Evolutionary conservation across 2,113 vertebrate genomes (phyloP).

Genomic region (Ageneiosus marmoratus): DNA sequence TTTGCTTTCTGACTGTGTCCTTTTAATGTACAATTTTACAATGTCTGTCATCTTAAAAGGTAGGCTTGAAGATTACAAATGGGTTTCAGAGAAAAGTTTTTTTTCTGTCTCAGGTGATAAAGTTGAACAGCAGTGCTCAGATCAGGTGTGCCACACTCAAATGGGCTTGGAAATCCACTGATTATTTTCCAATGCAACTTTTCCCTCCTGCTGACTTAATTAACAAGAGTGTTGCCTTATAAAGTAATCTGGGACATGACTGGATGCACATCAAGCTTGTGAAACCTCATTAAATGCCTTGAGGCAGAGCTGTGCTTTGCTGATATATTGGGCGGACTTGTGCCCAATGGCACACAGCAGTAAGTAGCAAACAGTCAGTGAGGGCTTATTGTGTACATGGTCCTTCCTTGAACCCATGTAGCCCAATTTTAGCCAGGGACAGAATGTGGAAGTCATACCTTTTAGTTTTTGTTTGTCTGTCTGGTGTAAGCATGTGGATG

Average conservation of each 20-base stretch:
- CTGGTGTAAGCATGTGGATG: neutral
- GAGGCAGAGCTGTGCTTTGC: constrained; percentile 62
- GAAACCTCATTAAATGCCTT: constrained; percentile 61
- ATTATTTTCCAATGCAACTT: constrained; percentile 12
- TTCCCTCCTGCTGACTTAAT: constrained; percentile 44
- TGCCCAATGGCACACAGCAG: neutral
- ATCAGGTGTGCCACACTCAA: constrained; percentile 20
- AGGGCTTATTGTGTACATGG: neutral
- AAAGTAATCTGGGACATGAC: constrained; percentile 69
- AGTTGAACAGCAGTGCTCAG: constrained; percentile 22
- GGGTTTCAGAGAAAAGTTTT: constrained; percentile 18
- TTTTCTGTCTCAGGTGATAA: constrained; percentile 53
- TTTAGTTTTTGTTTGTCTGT: constrained; percentile 53
- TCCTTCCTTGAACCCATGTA: neutral
- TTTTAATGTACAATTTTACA: neutral
- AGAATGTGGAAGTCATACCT: constrained; percentile 56
- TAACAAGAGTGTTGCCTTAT: constrained; percentile 45
- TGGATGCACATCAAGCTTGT: constrained; percentile 67
- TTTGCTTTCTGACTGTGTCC: constrained; percentile 38
- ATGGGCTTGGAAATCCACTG: constrained; percentile 23
- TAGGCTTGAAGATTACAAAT: constrained; percentile 11
- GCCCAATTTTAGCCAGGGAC: constrained; percentile 63
- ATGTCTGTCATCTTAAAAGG: neutral
- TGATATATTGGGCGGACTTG: constrained; percentile 27
- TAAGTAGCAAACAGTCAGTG: neutral